phyloP scores from a whole-genome alignment of 2,888 invertebrate genomes.

The Clostera curtula region DNA sequence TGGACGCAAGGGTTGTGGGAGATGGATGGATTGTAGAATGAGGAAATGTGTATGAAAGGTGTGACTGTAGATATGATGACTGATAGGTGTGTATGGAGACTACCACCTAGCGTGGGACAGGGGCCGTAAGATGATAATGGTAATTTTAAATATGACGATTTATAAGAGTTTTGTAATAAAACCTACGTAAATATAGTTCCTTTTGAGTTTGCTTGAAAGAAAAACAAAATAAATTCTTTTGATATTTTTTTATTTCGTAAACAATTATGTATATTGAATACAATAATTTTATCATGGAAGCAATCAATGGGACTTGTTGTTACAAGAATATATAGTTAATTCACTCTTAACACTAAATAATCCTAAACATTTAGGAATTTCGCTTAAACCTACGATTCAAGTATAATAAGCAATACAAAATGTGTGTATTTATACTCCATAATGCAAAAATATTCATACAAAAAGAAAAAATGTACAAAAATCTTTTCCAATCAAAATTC shows the following conservation, averaged over 20 bases:
- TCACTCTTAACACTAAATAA: constrained; percentile 19
- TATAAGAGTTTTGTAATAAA: too few relatives aligned
- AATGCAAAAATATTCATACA: constrained; percentile 22
- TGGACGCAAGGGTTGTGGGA: too few relatives aligned
- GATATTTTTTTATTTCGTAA: constrained; percentile 57
- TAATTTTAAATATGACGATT: too few relatives aligned
- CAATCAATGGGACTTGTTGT: constrained; percentile 55
- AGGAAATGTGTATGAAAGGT: too few relatives aligned
- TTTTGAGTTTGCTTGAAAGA: too few relatives aligned
- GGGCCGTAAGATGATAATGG: too few relatives aligned
- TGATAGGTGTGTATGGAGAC: too few relatives aligned
- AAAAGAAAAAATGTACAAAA: constrained; percentile 13
- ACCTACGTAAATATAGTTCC: too few relatives aligned
- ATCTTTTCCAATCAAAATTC: constrained; percentile 23
- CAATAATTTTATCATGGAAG: constrained; percentile 56
- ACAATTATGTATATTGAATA: constrained; percentile 59
- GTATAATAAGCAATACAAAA: constrained; percentile 27
- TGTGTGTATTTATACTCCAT: constrained; percentile 9
- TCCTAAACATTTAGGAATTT: constrained; percentile 21
- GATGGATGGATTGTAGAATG: too few relatives aligned
- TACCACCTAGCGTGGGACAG: too few relatives aligned
- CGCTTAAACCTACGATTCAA: constrained; percentile 18
- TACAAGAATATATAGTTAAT: constrained; percentile 25
- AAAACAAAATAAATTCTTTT: constrained; percentile 27
- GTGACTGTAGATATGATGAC: too few relatives aligned